Evolutionary conservation across 2,797 vertebrate species (phyloP).

Genomic region (Anas flavirostris): DNA sequence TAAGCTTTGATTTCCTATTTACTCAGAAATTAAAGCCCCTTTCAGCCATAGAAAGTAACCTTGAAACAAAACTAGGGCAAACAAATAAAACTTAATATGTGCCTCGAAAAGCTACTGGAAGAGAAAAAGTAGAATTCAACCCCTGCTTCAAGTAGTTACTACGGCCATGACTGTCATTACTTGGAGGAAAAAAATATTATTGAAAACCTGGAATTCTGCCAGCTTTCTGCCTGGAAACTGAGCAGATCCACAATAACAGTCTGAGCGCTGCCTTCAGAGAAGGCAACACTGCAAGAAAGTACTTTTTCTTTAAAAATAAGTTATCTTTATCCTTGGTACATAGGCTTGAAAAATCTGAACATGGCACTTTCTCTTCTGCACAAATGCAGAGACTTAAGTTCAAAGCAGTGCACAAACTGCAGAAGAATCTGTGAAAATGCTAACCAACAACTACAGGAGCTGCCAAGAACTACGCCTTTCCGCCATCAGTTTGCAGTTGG

Average conservation of each 20-base stretch:
- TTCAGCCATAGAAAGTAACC: neutral
- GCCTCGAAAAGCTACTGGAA: neutral
- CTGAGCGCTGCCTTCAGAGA: neutral
- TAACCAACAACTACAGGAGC: neutral
- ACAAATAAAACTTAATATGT: neutral
- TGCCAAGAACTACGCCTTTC: constrained; percentile 14
- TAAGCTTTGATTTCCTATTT: neutral
- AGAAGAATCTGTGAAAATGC: neutral
- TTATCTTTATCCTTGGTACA: neutral
- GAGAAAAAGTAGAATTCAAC: neutral
- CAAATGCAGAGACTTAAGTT: neutral
- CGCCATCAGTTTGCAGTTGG: neutral
- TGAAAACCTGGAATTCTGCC: neutral
- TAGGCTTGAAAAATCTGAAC: neutral
- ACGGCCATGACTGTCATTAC: neutral
- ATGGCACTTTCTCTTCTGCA: neutral
- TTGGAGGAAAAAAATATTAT: neutral
- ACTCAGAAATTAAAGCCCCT: neutral
- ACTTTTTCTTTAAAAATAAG: neutral
- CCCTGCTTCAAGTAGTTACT: neutral
- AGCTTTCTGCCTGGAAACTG: neutral
- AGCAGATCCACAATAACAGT: neutral
- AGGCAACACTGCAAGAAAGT: neutral
- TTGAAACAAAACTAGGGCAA: neutral
- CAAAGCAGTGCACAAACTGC: neutral